Conservation (phyloP, 2,113 vertebrate species). For the Strix uralensis region DNA sequence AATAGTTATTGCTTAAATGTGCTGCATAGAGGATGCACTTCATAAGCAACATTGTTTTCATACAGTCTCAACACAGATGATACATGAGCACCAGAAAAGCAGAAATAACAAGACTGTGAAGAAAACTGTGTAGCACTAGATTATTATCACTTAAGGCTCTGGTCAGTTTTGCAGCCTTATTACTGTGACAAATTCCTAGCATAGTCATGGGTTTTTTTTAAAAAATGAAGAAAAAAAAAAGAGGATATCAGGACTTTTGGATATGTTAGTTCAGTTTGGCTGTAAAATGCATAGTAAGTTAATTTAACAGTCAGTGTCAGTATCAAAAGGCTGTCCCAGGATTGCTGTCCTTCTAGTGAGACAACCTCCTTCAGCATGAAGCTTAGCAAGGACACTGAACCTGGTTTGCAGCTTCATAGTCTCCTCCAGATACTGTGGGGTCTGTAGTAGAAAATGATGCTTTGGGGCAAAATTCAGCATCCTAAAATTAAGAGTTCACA, state of each 20-base stretch:
- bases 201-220: not conserved
- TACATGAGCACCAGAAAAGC: not conserved
- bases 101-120: not conserved
- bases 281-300: not conserved
- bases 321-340: not conserved
- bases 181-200: not conserved
- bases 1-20: not conserved
- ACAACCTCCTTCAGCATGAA: not conserved
- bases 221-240: not conserved
- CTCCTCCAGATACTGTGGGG: not conserved
- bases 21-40: not conserved
- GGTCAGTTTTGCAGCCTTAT: not conserved
- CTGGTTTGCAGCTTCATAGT: not conserved
- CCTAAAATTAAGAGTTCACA: not conserved
- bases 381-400: not conserved
- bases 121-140: not conserved
- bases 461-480: not conserved
- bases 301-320: not conserved
- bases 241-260: rapidly evolving
- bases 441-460: not conserved
- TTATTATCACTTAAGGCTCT: not conserved
- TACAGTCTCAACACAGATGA: not conserved
- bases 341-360: not conserved
- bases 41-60: not conserved
- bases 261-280: not conserved